A percentile compares a stretch with the other conserved stretches of the same genome.
These are phyloP conservation scores for Chrysomela aeneicollis DNA, from an alignment of 2,888 invertebrate species.

Conservation along the genomic window DNA sequence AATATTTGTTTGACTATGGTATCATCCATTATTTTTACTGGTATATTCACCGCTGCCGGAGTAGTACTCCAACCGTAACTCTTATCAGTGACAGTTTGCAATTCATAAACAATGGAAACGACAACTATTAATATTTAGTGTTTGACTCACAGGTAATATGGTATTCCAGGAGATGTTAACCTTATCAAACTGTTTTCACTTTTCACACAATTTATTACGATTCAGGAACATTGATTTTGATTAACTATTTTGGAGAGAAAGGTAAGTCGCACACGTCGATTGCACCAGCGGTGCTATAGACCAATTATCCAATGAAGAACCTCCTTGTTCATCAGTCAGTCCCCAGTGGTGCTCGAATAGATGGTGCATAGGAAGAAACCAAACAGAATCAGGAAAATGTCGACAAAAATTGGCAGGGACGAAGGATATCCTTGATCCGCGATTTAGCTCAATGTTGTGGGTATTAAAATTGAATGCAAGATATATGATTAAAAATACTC, in stretches of 20 bases:
- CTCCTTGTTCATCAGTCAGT: too few species aligned
- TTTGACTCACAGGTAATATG: not conserved
- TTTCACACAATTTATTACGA: conserved; percentile 9
- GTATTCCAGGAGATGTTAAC: conserved; percentile 13
- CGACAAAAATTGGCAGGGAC: too few species aligned
- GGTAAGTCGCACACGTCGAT: not conserved
- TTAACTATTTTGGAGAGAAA: conserved; percentile 1
- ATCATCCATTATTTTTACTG: conserved; percentile 10
- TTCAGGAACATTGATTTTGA: conserved; percentile 1
- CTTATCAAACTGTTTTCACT: conserved; percentile 3
- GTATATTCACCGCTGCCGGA: not conserved
- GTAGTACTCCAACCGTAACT: not conserved
- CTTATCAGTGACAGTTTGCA: not conserved
- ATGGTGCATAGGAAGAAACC: too few species aligned
- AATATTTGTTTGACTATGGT: conserved; percentile 11
- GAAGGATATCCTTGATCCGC: too few species aligned
- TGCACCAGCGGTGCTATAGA: too few species aligned
- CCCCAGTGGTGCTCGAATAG: too few species aligned
- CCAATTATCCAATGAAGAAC: too few species aligned
- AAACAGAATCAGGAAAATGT: too few species aligned
- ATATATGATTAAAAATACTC: too few species aligned
- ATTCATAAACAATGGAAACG: not conserved
- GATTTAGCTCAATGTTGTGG: too few species aligned
- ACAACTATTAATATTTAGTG: conserved; percentile 11
- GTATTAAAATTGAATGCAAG: too few species aligned